A percentile compares a stretch with the other conserved stretches of the same genome.
phyloP scores from a whole-genome alignment of 2,888 invertebrate species.

The Cerastis leucographa region DNA sequence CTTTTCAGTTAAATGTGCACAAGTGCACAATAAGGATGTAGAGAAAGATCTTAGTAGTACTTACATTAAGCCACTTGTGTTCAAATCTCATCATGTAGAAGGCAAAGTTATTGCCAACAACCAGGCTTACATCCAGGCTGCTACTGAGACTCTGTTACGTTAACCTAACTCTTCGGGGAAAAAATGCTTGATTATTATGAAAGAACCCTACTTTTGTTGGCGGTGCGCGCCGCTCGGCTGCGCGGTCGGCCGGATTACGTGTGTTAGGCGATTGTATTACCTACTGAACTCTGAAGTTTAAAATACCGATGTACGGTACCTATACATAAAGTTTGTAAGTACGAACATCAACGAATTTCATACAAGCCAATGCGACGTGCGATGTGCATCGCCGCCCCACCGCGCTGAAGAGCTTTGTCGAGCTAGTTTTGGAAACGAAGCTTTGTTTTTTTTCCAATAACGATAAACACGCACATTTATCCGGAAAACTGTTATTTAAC shows the following conservation, averaged over 20 bases:
- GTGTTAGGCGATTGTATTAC: too few relatives aligned
- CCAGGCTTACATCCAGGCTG: not conserved
- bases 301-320: too few relatives aligned
- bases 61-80: not conserved
- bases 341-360: not conserved
- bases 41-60: not conserved
- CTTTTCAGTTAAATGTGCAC: not conserved
- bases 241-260: too few relatives aligned
- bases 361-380: not conserved
- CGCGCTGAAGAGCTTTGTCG: too few relatives aligned
- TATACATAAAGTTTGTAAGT: too few relatives aligned
- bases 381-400: not conserved
- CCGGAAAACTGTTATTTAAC: conserved; percentile 9
- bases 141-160: not conserved
- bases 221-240: too few relatives aligned
- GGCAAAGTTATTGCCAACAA: not conserved
- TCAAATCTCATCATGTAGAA: not conserved
- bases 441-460: not conserved
- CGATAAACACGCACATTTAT: conserved; percentile 13
- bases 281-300: too few relatives aligned
- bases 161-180: too few relatives aligned
- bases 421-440: not conserved
- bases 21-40: not conserved
- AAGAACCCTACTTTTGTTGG: not conserved
- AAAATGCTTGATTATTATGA: not conserved